A percentile compares a stretch with the other conserved stretches of the same genome.
Conservation (phyloP, 2,888 invertebrate species). For the Teinopalpus imperialis region DNA sequence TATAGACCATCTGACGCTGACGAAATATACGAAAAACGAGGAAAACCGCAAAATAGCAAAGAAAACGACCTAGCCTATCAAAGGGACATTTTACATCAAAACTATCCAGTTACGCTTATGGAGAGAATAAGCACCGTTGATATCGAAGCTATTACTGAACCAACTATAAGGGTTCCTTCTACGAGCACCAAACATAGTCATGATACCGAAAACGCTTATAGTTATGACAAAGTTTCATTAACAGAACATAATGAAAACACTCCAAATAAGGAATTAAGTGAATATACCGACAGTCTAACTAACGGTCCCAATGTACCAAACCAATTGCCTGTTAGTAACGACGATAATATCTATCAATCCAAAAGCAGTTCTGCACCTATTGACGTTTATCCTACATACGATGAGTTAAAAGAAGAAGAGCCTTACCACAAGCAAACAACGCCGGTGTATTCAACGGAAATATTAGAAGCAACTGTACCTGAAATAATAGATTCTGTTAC, state of each 20-base stretch:
- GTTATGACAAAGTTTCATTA: conserved; percentile 60
- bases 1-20: conserved; percentile 70
- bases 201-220: conserved; percentile 71
- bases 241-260: conserved; percentile 47
- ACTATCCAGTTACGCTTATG: conserved; percentile 82
- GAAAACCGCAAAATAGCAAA: conserved; percentile 46
- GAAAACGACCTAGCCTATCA: conserved; percentile 81
- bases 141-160: conserved; percentile 72
- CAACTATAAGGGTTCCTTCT: conserved; percentile 46
- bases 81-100: conserved; percentile 84
- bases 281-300: conserved; percentile 48
- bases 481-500: conserved; percentile 44
- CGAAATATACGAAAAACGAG: conserved; percentile 52
- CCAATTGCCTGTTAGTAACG: conserved; percentile 43
- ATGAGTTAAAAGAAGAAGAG: conserved; percentile 52
- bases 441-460: conserved; percentile 42
- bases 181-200: conserved; percentile 48
- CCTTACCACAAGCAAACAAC: conserved; percentile 47
- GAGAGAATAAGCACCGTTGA: conserved; percentile 73
- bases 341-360: conserved; percentile 51
- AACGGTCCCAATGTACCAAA: conserved; percentile 52
- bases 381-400: conserved; percentile 43
- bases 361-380: conserved; percentile 53
- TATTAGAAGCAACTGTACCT: conserved; percentile 42
- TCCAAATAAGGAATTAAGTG: conserved; percentile 43